Conservation (phyloP, 2,113 vertebrate genomes). For the Corythornis cristatus region DNA sequence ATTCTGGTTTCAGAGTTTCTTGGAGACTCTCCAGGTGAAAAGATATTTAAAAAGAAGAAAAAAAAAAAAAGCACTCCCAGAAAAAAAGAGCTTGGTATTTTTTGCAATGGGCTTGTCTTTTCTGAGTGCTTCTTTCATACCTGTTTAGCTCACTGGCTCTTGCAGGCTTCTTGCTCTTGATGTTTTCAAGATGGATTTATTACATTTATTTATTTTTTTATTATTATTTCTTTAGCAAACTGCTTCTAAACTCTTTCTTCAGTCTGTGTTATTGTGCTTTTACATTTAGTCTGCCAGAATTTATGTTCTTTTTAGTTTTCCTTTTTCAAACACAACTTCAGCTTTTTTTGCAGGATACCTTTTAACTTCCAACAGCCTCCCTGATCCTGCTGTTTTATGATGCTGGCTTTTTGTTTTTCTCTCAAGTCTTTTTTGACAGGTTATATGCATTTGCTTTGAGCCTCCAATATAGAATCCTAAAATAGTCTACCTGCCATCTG, state of each 20-base stretch:
- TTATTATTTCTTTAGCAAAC: slow-evolving; percentile 53
- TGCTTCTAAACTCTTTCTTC: slow-evolving; percentile 53
- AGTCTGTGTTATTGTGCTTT: slow-evolving; percentile 29
- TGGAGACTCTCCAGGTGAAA: background rate
- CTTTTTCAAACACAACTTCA: slow-evolving; percentile 61
- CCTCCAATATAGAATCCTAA: slow-evolving; percentile 54
- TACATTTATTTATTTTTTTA: background rate
- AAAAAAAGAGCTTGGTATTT: background rate
- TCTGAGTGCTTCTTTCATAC: background rate
- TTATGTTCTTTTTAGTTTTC: slow-evolving; percentile 69
- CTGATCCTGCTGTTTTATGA: slow-evolving; percentile 65
- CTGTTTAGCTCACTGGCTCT: background rate
- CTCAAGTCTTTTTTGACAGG: slow-evolving; percentile 66
- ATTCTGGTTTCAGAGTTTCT: background rate
- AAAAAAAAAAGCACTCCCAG: background rate
- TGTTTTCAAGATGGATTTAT: slow-evolving; percentile 26
- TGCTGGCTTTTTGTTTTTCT: slow-evolving; percentile 66
- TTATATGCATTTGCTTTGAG: slow-evolving; percentile 71
- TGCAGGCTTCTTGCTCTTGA: background rate
- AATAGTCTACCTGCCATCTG: slow-evolving; percentile 63
- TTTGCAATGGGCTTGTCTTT: background rate
- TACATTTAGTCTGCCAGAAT: slow-evolving; percentile 66
- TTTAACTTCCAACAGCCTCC: slow-evolving; percentile 69
- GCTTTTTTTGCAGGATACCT: slow-evolving; percentile 66
- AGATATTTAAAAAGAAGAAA: background rate